Conservation (phyloP, 2,888 invertebrate species). For the Geophilus truncorum region DNA sequence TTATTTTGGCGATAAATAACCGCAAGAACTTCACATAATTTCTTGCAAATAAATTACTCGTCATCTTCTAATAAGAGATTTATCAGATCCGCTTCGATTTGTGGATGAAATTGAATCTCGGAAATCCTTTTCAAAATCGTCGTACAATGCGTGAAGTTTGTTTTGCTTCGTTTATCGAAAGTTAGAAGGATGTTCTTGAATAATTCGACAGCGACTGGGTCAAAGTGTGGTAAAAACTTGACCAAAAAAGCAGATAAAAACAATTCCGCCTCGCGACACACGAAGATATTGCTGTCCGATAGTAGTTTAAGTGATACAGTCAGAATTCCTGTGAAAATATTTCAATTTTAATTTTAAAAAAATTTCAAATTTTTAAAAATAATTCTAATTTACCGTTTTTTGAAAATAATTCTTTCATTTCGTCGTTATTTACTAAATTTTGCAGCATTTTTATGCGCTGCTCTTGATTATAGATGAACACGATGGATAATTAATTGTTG, state of each 20-base stretch:
- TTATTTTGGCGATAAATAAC: neutral
- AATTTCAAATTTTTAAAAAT: neutral
- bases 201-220: neutral
- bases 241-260: neutral
- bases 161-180: neutral
- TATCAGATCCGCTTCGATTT: neutral
- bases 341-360: neutral
- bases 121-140: neutral
- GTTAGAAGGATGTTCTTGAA: neutral
- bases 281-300: neutral
- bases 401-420: neutral
- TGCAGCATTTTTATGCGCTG: neutral
- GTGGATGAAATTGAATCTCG: neutral
- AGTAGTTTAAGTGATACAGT: neutral
- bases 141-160: neutral
- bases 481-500: neutral
- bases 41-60: neutral
- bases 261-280: neutral
- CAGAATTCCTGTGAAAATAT: neutral
- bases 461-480: neutral
- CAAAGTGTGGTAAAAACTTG: neutral
- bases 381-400: neutral
- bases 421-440: neutral
- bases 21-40: neutral
- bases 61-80: neutral